A percentile compares a stretch with the other conserved stretches of the same genome.
Conservation (phyloP, 2,797 vertebrate genomes). For the Labroides dimidiatus region DNA sequence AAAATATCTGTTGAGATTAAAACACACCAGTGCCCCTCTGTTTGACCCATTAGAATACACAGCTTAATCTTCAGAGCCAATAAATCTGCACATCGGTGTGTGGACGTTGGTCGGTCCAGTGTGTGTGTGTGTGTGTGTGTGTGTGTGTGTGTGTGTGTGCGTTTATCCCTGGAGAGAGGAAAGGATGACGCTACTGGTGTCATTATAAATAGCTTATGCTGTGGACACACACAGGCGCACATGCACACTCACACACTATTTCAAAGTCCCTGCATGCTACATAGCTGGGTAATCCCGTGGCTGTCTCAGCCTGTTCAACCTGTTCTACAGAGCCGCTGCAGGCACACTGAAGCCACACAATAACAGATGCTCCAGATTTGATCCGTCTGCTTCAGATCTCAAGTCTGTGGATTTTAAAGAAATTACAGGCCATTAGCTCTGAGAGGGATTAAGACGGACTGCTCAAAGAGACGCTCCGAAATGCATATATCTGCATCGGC, state of each 20-base stretch:
- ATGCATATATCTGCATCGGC: background rate
- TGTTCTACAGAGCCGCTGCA: conserved; percentile 57
- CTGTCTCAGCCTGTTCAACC: conserved; percentile 69
- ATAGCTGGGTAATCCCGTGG: conserved; percentile 63
- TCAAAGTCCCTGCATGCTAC: conserved; percentile 61
- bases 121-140: too few species aligned
- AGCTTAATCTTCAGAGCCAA: conserved; percentile 4
- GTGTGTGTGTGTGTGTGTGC: conserved; percentile 17
- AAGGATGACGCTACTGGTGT: conserved; percentile 68
- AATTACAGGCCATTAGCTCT: conserved; percentile 8
- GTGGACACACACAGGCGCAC: conserved; percentile 2
- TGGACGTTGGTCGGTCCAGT: conserved; percentile 5
- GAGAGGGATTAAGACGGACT: conserved; percentile 14
- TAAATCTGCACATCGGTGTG: conserved; percentile 12
- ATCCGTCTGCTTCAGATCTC: conserved; percentile 11
- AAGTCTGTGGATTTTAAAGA: conserved; percentile 9
- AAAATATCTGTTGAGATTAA: conserved; percentile 2
- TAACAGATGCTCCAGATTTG: conserved; percentile 41
- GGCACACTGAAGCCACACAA: conserved; percentile 14
- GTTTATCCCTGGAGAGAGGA: conserved; percentile 63
- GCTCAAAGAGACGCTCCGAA: conserved; percentile 7
- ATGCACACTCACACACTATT: conserved; percentile 33
- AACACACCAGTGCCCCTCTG: background rate
- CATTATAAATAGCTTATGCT: conserved; percentile 70
- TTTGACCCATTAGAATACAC: background rate